Evolutionary conservation across 2,888 invertebrate species (phyloP).

Genomic region (Camponotus fellah): DNA sequence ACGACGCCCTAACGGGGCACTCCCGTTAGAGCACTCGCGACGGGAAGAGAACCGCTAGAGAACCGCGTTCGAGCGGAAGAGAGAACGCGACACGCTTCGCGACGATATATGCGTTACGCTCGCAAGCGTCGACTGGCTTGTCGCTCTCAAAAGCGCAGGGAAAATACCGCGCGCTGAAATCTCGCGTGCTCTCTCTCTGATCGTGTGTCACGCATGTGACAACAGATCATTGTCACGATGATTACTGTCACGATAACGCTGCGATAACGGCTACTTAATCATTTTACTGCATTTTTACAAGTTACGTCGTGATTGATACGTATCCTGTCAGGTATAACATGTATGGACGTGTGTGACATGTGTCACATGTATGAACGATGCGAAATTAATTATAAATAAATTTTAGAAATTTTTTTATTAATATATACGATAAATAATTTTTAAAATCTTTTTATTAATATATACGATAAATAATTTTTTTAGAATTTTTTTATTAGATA

Average conservation of each 20-base stretch:
- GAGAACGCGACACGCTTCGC: neutral
- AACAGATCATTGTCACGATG: neutral
- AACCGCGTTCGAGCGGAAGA: conserved; percentile 7
- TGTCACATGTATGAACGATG: neutral
- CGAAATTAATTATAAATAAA: neutral
- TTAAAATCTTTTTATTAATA: neutral
- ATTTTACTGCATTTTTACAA: neutral
- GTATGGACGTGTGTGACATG: no score
- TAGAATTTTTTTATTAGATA: no score
- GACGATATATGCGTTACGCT: neutral
- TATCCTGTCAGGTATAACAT: neutral
- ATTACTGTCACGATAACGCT: neutral
- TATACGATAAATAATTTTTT: neutral
- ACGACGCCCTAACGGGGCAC: neutral
- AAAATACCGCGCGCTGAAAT: neutral
- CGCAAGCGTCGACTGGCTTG: conserved; percentile 24
- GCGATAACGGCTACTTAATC: conserved; percentile 4
- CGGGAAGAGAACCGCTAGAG: neutral
- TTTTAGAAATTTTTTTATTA: neutral
- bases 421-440: no score
- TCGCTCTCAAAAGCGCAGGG: conserved; percentile 27
- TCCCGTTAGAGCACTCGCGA: conserved; percentile 11
- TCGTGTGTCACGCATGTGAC: neutral
- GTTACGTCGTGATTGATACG: neutral
- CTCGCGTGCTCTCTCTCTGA: neutral